Conservation (phyloP, 2,113 vertebrate genomes). For the Cheilinus undulatus region DNA sequence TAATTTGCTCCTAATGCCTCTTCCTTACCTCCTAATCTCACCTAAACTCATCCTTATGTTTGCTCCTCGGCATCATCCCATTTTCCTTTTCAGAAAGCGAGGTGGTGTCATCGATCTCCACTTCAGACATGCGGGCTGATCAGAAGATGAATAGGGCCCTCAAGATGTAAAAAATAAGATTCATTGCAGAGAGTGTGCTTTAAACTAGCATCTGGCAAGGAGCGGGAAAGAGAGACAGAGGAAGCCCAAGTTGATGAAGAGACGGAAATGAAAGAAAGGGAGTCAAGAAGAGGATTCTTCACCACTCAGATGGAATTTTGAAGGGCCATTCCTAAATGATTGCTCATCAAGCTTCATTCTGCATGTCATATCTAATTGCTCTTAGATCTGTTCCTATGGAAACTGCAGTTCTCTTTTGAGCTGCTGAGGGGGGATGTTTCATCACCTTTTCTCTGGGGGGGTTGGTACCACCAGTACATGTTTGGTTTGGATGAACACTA, state of each 20-base stretch:
- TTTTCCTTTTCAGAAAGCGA: slow-evolving; percentile 25
- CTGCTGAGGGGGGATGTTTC: slow-evolving; percentile 64
- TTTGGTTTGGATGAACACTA: slow-evolving; percentile 55
- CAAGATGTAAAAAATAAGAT: slow-evolving; percentile 56
- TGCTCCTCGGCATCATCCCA: slow-evolving; percentile 10
- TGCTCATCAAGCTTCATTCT: slow-evolving; percentile 71
- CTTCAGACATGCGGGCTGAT: slow-evolving; percentile 56
- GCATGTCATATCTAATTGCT: slow-evolving; percentile 75
- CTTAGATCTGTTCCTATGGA: slow-evolving; percentile 84
- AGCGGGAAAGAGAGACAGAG: slow-evolving; percentile 6
- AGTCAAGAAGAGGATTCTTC: slow-evolving; percentile 1
- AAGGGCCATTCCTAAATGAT: slow-evolving; percentile 72
- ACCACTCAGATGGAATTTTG: slow-evolving; percentile 67
- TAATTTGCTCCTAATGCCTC: slow-evolving; percentile 32
- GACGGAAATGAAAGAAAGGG: slow-evolving; percentile 30
- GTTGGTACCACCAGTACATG: slow-evolving; percentile 52
- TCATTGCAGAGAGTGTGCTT: slow-evolving; percentile 35
- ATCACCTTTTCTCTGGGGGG: slow-evolving; percentile 67
- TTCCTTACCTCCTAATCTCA: slow-evolving; percentile 16
- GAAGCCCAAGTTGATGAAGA: slow-evolving; percentile 32
- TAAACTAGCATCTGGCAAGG: slow-evolving; percentile 41
- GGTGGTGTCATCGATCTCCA: slow-evolving; percentile 52
- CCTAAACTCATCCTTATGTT: slow-evolving; percentile 17
- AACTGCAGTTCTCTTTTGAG: slow-evolving; percentile 78
- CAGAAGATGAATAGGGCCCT: slow-evolving; percentile 53